Conservation (phyloP, 1,140 invertebrate species). For the Parapsyche elsis region DNA sequence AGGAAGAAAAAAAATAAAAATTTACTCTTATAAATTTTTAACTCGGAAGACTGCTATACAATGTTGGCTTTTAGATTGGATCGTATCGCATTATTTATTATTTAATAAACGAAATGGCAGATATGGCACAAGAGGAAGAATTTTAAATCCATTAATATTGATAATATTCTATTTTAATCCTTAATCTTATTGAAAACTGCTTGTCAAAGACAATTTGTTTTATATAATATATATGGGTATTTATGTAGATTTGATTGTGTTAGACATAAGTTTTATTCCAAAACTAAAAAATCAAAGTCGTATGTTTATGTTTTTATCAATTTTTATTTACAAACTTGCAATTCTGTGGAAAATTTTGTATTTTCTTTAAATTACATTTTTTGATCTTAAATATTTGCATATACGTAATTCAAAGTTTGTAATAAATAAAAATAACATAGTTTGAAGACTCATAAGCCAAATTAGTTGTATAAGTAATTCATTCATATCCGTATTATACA, state of each 20-base stretch:
- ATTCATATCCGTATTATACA: constrained; percentile 12
- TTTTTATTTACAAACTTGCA: too few relatives aligned
- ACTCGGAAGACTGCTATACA: neutral
- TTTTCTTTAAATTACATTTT: neutral
- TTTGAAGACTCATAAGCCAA: neutral
- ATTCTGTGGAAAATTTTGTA: too few relatives aligned
- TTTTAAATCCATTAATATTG: too few relatives aligned
- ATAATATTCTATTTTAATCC: too few relatives aligned
- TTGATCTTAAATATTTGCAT: neutral
- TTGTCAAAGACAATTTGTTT: too few relatives aligned
- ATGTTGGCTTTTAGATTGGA: neutral
- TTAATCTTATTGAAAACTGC: too few relatives aligned
- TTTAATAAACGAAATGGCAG: too few relatives aligned
- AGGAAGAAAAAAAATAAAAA: neutral
- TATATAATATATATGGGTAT: too few relatives aligned
- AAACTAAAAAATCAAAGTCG: neutral
- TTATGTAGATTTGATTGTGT: neutral
- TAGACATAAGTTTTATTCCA: neutral
- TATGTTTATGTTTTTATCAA: too few relatives aligned
- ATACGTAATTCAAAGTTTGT: constrained; percentile 2
- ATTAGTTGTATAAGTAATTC: constrained; percentile 18
- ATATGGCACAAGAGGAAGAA: too few relatives aligned
- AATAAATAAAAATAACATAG: neutral
- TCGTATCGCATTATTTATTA: too few relatives aligned
- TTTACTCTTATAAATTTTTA: neutral